phyloP scores from a whole-genome alignment of 1,140 invertebrate species.

The Caenorhabditis elegans region DNA sequence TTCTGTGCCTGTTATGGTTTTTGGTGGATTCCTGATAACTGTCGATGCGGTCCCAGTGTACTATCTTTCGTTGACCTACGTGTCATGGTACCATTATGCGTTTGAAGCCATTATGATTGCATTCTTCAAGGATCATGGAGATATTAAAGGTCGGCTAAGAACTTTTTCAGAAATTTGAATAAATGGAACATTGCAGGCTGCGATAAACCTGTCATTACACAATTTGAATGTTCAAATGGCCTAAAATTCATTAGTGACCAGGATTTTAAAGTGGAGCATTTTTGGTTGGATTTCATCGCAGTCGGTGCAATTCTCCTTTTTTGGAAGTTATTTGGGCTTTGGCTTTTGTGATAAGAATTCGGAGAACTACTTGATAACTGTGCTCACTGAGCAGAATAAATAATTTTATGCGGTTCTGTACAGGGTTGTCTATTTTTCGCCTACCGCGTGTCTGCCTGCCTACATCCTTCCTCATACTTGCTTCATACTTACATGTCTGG shows the following conservation, averaged over 20 bases:
- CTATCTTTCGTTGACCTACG: conserved; percentile 84
- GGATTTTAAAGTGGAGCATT: neutral
- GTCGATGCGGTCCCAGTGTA: conserved; percentile 80
- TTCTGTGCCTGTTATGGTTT: conserved; percentile 87
- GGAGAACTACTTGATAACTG: too few relatives aligned
- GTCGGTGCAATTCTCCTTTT: neutral
- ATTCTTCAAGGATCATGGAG: neutral
- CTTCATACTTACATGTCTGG: too few relatives aligned
- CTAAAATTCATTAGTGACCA: neutral
- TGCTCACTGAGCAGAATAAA: too few relatives aligned
- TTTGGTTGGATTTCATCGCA: neutral
- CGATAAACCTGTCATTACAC: neutral
- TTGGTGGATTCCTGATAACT: conserved; percentile 93
- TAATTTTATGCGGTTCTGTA: too few relatives aligned
- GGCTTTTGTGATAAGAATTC: neutral
- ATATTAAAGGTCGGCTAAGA: neutral
- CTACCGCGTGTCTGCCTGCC: too few relatives aligned
- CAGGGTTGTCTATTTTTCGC: too few relatives aligned
- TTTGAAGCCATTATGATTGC: conserved; percentile 75
- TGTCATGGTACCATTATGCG: conserved; percentile 91
- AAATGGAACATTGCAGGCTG: neutral
- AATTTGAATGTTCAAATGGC: neutral
- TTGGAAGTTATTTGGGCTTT: neutral
- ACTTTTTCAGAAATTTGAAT: neutral
- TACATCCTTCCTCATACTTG: too few relatives aligned